phyloP scores from a whole-genome alignment of 2,797 vertebrate species.

The Sebastes ruberrimus region DNA sequence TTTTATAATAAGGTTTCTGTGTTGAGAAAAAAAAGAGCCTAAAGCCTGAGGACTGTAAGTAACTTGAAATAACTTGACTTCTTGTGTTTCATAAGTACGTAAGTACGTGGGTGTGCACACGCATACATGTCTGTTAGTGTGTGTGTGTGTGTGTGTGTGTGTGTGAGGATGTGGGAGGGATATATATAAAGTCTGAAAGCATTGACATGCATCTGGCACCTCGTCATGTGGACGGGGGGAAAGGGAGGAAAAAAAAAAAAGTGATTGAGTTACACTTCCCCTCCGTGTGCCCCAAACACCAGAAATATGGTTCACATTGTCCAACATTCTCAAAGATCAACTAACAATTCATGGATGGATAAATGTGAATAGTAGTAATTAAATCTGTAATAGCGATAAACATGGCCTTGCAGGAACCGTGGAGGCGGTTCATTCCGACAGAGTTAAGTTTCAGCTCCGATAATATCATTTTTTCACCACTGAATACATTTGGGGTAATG shows the following conservation, averaged over 20 bases:
- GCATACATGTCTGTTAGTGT: conserved; percentile 27
- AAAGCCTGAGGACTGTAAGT: conserved; percentile 4
- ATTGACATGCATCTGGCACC: conserved; percentile 82
- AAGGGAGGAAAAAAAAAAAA: conserved; percentile 44
- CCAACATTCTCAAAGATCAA: conserved; percentile 80
- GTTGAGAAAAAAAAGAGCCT: not conserved
- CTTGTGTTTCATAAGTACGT: conserved; percentile 52
- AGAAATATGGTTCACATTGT: conserved; percentile 81
- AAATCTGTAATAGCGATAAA: conserved; percentile 80
- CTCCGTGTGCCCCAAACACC: conserved; percentile 74
- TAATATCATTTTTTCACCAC: conserved; percentile 53
- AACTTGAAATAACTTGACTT: conserved; percentile 54
- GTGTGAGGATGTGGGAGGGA: conserved; percentile 69
- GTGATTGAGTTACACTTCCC: conserved; percentile 82
- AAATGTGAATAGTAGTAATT: conserved; percentile 80
- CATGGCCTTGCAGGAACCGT: conserved; percentile 72
- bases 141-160: not conserved
- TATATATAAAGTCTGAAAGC: conserved; percentile 75
- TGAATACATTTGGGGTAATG: conserved; percentile 61
- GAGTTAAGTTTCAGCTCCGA: conserved; percentile 70
- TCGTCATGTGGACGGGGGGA: conserved; percentile 69
- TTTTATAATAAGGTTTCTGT: conserved; percentile 33
- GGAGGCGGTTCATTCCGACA: conserved; percentile 63
- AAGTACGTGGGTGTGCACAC: conserved; percentile 31
- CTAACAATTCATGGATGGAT: conserved; percentile 82